These are phyloP conservation scores for Eupithecia subumbrata DNA, from an alignment of 2,888 invertebrate genomes.

Conservation along the genomic window DNA sequence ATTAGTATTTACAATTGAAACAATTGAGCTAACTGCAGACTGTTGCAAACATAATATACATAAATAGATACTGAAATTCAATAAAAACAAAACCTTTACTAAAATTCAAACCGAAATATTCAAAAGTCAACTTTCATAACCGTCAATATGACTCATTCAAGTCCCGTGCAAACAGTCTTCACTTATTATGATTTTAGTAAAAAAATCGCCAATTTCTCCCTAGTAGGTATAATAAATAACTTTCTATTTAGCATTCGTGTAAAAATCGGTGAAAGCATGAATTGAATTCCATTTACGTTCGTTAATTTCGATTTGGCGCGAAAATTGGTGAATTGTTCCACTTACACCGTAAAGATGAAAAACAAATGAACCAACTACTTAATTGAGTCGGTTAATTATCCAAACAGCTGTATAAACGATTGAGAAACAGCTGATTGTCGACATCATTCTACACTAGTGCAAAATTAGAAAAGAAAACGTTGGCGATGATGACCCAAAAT, in stretches of 20 bases:
- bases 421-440: background rate
- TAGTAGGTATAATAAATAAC: background rate
- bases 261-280: background rate
- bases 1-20: too few relatives aligned
- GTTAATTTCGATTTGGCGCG: background rate
- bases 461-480: background rate
- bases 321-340: background rate
- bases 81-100: too few relatives aligned
- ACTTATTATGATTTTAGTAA: background rate
- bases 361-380: background rate
- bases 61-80: too few relatives aligned
- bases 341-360: background rate
- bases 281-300: background rate
- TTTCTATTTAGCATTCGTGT: background rate
- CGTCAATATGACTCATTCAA: constrained; percentile 4
- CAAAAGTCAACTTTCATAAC: background rate
- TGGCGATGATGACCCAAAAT: background rate
- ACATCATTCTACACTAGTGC: background rate
- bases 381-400: background rate
- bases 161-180: background rate
- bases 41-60: too few relatives aligned
- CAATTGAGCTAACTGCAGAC: too few relatives aligned
- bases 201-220: background rate
- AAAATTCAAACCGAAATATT: background rate
- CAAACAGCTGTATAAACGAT: constrained; percentile 19